A percentile compares a stretch with the other conserved stretches of the same genome.
Evolutionary conservation across 2,113 vertebrate genomes (phyloP).

Genomic region (Sinocyclocheilus grahami): DNA sequence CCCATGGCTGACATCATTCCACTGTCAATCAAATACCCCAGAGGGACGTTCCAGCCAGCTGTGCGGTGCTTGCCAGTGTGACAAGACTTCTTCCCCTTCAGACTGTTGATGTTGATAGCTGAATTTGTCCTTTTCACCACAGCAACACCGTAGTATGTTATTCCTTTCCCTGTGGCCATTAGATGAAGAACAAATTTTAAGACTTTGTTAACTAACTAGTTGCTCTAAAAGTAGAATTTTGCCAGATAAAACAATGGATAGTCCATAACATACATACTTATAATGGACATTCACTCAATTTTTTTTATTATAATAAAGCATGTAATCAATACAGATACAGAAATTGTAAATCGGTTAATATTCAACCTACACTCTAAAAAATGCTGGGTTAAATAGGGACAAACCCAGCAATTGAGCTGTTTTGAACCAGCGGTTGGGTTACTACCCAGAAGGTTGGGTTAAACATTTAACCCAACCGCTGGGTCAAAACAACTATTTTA

Average conservation of each 20-base stretch:
- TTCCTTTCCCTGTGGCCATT: slow-evolving; percentile 65
- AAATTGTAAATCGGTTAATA: neutral
- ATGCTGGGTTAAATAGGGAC: too few species aligned
- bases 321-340: neutral
- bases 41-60: slow-evolving; percentile 88
- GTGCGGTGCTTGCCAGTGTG: slow-evolving; percentile 90
- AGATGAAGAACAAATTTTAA: neutral
- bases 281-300: neutral
- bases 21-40: slow-evolving; percentile 85
- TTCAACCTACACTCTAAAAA: neutral
- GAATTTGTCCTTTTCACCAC: slow-evolving; percentile 79
- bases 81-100: slow-evolving; percentile 83
- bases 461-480: too few species aligned
- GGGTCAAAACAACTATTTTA: too few species aligned
- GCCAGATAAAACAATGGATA: neutral
- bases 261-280: neutral
- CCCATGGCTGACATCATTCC: slow-evolving; percentile 87
- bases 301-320: neutral
- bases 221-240: neutral
- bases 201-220: neutral
- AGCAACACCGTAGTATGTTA: slow-evolving; percentile 87
- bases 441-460: too few species aligned
- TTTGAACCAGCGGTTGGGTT: too few species aligned
- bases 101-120: slow-evolving; percentile 79
- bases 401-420: too few species aligned